A percentile compares a stretch with the other conserved stretches of the same genome.
Conservation (phyloP, 1,140 invertebrate species). For the Steinernema feltiae region DNA sequence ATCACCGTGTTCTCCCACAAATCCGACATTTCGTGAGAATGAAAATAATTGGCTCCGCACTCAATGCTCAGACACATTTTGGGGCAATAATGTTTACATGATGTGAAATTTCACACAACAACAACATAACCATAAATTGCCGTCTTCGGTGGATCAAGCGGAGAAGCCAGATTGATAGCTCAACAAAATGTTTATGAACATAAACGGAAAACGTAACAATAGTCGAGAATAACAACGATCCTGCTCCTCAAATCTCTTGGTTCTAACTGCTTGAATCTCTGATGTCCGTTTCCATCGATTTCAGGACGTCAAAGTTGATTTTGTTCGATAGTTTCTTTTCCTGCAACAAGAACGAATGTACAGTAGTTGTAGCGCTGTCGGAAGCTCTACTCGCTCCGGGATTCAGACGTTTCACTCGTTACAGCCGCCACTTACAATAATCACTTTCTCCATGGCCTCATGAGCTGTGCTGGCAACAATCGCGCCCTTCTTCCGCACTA, state of each 20-base stretch:
- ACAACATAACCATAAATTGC: too few species aligned
- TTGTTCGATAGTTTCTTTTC: conserved; percentile 84
- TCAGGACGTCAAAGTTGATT: conserved; percentile 94
- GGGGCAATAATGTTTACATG: too few species aligned
- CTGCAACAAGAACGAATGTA: conserved; percentile 30
- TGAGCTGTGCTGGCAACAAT: conserved; percentile 43
- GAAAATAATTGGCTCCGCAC: too few species aligned
- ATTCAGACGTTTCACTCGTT: neutral
- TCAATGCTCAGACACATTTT: too few species aligned
- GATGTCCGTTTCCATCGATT: conserved; percentile 57
- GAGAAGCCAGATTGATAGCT: too few species aligned
- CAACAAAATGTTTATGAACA: too few species aligned
- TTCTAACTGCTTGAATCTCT: conserved; percentile 23
- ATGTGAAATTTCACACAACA: too few species aligned
- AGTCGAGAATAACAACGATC: neutral
- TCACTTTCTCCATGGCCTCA: conserved; percentile 55
- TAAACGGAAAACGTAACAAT: neutral
- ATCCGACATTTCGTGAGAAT: too few species aligned
- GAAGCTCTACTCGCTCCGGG: too few species aligned
- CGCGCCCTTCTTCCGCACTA: conserved; percentile 29
- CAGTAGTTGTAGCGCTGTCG: too few species aligned
- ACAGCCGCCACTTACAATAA: conserved; percentile 21
- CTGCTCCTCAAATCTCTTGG: neutral
- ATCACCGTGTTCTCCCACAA: too few species aligned
- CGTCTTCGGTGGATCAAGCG: too few species aligned